Conservation (phyloP, 2,113 vertebrate species). For the Cyanistes caeruleus region DNA sequence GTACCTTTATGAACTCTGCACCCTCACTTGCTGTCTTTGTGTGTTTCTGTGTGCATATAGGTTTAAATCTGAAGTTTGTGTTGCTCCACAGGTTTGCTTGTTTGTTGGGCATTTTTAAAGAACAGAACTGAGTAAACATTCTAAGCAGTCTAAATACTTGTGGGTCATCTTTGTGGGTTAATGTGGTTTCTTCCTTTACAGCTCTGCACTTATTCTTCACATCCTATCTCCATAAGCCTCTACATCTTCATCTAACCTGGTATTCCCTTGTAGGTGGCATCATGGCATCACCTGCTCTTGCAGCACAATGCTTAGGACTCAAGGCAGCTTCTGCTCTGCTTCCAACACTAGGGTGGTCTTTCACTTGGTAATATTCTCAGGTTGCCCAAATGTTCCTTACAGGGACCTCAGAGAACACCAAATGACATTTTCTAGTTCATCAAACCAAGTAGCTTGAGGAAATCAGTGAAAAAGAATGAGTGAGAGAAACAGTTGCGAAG, state of each 20-base stretch:
- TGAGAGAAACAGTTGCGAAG: not conserved
- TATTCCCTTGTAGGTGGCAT: not conserved
- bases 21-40: not conserved
- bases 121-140: not conserved
- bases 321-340: not conserved
- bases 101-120: not conserved
- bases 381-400: not conserved
- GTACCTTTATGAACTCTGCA: not conserved
- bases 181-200: not conserved
- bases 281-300: not conserved
- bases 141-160: not conserved
- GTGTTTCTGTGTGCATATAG: not conserved
- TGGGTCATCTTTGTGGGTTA: not conserved
- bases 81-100: not conserved
- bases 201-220: not conserved
- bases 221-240: not conserved
- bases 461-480: not conserved
- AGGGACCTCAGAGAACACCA: not conserved
- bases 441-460: not conserved
- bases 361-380: not conserved
- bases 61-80: not conserved
- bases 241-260: not conserved
- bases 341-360: not conserved
- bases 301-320: not conserved
- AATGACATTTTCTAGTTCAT: not conserved